These are phyloP conservation scores for Periophthalmus modestus DNA, from an alignment of 2,113 vertebrate genomes.

Conservation along the genomic window DNA sequence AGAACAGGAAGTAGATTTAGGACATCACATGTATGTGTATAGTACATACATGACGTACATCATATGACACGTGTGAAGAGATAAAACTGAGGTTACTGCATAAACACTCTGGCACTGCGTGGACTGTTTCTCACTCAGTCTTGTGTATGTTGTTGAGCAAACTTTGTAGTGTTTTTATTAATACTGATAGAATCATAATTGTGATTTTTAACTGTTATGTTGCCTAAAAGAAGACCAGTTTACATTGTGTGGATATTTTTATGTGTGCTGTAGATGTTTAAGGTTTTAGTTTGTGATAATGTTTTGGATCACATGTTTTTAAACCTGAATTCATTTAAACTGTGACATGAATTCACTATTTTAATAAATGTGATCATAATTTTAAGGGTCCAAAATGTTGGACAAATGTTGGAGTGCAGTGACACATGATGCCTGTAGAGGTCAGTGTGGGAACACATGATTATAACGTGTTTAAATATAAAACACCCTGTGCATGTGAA, in stretches of 20 bases:
- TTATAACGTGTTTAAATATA: not conserved
- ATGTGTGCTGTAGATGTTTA: too few relatives aligned
- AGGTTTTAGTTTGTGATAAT: not conserved
- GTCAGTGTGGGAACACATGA: constrained; percentile 29
- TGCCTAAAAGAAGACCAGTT: too few relatives aligned
- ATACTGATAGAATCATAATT: too few relatives aligned
- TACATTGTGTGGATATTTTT: too few relatives aligned
- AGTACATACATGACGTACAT: not conserved
- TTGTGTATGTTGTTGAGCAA: too few relatives aligned
- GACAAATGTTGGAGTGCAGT: constrained; percentile 6
- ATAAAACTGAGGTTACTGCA: not conserved
- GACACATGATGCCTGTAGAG: constrained; percentile 32
- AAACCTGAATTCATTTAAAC: not conserved
- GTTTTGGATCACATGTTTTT: not conserved
- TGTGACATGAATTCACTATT: not conserved
- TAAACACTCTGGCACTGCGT: too few relatives aligned
- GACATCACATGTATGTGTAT: not conserved
- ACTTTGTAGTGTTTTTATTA: too few relatives aligned
- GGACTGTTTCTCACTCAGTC: too few relatives aligned
- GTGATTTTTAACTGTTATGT: too few relatives aligned
- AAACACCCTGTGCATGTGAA: not conserved
- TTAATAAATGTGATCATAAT: not conserved
- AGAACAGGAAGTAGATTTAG: constrained; percentile 34
- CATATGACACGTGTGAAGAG: not conserved
- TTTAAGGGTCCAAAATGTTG: not conserved